Percentiles rank a stretch among this genome's conserved stretches.
Conservation (phyloP, 1,140 invertebrate species). For the Drosophila punjabiensis region DNA sequence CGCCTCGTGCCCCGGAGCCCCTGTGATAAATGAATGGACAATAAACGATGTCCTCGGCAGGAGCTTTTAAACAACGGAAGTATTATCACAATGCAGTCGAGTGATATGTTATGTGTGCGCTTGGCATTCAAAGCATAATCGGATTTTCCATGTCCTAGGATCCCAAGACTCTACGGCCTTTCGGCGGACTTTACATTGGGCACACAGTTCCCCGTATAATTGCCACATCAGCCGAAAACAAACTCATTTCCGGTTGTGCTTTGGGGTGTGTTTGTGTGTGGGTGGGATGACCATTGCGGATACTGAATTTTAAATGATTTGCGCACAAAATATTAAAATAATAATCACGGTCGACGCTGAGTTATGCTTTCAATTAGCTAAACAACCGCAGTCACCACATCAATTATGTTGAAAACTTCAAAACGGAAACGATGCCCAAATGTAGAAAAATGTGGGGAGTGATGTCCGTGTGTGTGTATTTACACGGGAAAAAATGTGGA, state of each 20-base stretch:
- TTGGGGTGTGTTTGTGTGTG: background rate
- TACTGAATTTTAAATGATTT: slow-evolving; percentile 68
- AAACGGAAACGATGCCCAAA: slow-evolving; percentile 59
- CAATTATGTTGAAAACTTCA: slow-evolving; percentile 71
- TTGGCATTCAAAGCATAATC: slow-evolving; percentile 47
- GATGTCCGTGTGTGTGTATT: background rate
- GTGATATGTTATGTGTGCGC: slow-evolving; percentile 50
- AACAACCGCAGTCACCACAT: slow-evolving; percentile 71
- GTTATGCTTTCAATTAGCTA: slow-evolving; percentile 75
- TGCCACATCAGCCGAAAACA: slow-evolving; percentile 65
- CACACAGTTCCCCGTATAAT: slow-evolving; percentile 29
- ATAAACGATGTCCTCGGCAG: slow-evolving; percentile 48
- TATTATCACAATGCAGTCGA: slow-evolving; percentile 63
- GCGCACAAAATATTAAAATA: slow-evolving; percentile 65
- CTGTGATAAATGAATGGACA: slow-evolving; percentile 66
- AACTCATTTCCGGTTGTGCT: slow-evolving; percentile 75
- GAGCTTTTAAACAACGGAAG: slow-evolving; percentile 66
- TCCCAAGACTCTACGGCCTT: slow-evolving; percentile 27
- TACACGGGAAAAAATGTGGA: background rate
- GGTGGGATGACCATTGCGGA: slow-evolving; percentile 32
- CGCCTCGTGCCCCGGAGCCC: slow-evolving; percentile 18
- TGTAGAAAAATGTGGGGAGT: slow-evolving; percentile 12
- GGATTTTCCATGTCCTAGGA: slow-evolving; percentile 49
- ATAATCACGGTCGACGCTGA: slow-evolving; percentile 47
- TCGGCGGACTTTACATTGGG: slow-evolving; percentile 22